phyloP scores from a whole-genome alignment of 2,797 vertebrate species.

The Paramormyrops hopkinsi region DNA sequence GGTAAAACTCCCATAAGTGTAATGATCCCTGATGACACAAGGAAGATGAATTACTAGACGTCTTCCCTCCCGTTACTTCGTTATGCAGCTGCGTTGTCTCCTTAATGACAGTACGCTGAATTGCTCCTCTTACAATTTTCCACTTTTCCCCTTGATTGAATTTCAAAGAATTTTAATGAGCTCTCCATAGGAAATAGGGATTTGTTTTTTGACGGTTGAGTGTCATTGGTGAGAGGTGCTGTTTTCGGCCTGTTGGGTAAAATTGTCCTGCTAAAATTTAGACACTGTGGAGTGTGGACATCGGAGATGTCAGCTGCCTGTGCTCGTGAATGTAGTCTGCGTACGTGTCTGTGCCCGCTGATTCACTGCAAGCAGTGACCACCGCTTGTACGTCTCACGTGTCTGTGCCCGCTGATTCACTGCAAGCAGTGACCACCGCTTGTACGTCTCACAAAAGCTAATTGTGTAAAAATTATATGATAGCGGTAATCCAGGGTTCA shows the following conservation, averaged over 20 bases:
- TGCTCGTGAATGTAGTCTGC: not conserved
- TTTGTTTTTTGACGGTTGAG: constrained; percentile 36
- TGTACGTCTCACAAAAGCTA: not conserved
- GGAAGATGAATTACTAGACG: constrained; percentile 55
- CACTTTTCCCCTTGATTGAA: constrained; percentile 51
- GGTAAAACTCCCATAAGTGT: constrained; percentile 42
- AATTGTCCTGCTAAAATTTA: constrained; percentile 28
- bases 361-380: not conserved
- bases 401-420: not conserved
- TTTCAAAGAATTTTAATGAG: constrained; percentile 55
- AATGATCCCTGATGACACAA: constrained; percentile 52
- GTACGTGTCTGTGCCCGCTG: not conserved
- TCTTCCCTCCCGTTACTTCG: constrained; percentile 34
- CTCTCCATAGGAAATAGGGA: constrained; percentile 39
- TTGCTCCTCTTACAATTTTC: constrained; percentile 43
- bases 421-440: not conserved
- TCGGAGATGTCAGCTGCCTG: not conserved
- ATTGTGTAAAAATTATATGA: not conserved
- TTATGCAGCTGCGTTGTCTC: constrained; percentile 45
- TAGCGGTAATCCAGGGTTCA: not conserved
- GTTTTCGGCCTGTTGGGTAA: constrained; percentile 47
- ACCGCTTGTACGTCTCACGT: not conserved
- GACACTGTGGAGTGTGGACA: constrained; percentile 33
- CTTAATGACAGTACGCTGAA: constrained; percentile 50
- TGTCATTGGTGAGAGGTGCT: constrained; percentile 22